These are phyloP conservation scores for Osmoderma eremita DNA, from an alignment of 2,888 invertebrate species.

Conservation along the genomic window DNA sequence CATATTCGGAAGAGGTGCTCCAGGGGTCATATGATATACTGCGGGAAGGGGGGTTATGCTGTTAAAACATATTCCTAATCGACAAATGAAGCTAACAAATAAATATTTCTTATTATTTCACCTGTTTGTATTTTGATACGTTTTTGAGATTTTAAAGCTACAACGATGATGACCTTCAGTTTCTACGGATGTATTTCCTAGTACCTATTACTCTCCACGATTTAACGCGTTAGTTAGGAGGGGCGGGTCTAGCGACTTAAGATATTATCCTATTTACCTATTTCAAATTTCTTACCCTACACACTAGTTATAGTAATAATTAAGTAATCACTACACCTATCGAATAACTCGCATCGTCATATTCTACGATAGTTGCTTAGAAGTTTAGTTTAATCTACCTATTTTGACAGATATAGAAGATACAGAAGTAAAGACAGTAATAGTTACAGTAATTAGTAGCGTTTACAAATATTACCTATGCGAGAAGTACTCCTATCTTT, in stretches of 20 bases:
- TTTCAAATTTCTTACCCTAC: constrained; percentile 55
- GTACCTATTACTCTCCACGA: neutral
- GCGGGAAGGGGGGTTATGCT: too few relatives aligned
- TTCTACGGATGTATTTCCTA: too few relatives aligned
- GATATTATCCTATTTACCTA: constrained; percentile 58
- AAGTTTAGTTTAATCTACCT: constrained; percentile 49
- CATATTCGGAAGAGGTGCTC: too few relatives aligned
- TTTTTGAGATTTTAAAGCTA: too few relatives aligned
- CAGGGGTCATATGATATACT: too few relatives aligned
- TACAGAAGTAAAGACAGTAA: constrained; percentile 36
- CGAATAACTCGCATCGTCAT: constrained; percentile 53
- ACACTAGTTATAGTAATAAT: constrained; percentile 48
- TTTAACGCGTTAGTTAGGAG: constrained; percentile 50
- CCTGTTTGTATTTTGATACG: too few relatives aligned
- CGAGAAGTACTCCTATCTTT: constrained; percentile 26
- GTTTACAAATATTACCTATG: constrained; percentile 42
- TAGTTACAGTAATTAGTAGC: constrained; percentile 28
- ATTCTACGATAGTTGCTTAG: constrained; percentile 56
- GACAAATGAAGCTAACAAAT: too few relatives aligned
- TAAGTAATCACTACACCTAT: constrained; percentile 54
- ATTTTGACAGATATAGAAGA: constrained; percentile 42
- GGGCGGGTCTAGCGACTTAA: constrained; percentile 58
- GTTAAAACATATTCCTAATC: too few relatives aligned
- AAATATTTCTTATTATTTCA: too few relatives aligned
- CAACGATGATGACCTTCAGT: too few relatives aligned